These are phyloP conservation scores for Hymenochirus boettgeri DNA, from an alignment of 2,113 vertebrate genomes.

Conservation along the genomic window DNA sequence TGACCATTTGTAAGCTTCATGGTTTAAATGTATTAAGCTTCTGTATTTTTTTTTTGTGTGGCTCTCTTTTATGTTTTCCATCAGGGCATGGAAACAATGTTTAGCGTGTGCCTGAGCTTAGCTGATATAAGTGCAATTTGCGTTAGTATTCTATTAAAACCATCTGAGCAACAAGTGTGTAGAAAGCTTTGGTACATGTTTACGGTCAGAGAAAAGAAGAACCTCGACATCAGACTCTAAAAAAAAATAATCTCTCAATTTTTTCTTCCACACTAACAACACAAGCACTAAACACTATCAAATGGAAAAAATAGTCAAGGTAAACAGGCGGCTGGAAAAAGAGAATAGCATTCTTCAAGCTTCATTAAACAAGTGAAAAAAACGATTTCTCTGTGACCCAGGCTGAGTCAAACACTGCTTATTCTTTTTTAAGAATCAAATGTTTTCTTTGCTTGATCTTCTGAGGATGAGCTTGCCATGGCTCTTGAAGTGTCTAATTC, in stretches of 20 bases:
- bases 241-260: not conserved
- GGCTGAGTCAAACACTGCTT: not conserved
- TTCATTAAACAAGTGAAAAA: conserved; percentile 10
- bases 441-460: not conserved
- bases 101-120: too few species aligned
- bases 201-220: not conserved
- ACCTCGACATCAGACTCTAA: not conserved
- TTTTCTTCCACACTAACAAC: not conserved
- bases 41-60: too few species aligned
- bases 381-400: conserved; percentile 8
- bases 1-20: too few species aligned
- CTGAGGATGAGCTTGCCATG: not conserved
- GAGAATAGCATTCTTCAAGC: conserved; percentile 26
- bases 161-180: not conserved
- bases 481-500: conserved; percentile 18
- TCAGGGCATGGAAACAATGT: too few species aligned
- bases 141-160: not conserved
- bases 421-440: conserved; percentile 6
- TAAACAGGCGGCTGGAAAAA: conserved; percentile 1
- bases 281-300: not conserved
- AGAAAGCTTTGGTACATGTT: not conserved
- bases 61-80: too few species aligned
- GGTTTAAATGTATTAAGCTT: too few species aligned
- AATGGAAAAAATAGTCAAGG: conserved; percentile 9
- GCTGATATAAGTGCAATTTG: not conserved